Base-by-base conservation (phyloP, 2,797 vertebrate species). In the Urocyon cinereoargenteus region DNA sequence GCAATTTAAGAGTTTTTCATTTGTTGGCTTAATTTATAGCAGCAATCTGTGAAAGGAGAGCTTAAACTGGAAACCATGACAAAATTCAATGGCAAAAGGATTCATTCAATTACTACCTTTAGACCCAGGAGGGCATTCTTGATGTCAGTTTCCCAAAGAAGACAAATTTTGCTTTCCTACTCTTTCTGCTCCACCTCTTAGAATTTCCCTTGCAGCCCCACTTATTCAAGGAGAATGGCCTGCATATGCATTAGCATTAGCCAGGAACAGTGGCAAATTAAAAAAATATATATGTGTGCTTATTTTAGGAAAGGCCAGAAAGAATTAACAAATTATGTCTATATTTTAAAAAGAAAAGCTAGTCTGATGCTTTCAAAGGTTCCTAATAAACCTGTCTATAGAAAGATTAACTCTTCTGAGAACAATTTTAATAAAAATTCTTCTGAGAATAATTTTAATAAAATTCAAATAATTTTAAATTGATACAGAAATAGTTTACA, bases 61-160 rank as follows among this genome's bases (percentile, higher is more conserved):
- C 55, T 91, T 78, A 95, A 94, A 96, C 45, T 87, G 93, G 89
- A 97, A 97, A 97, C 28, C 75, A 86, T 94, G 93, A 96, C 95
- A 96, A 96, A 79, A 91, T 70, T 85, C 85, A 96, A 85, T 55
- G 31, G 51, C 85, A 49, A 55, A 93, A 95, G 36, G 61, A 96
- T 84, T 97, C 91, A 90, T 94, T 89, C 68, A 49, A 84, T 85
- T 97, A 81, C 81, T 78, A 94, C 75, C 89, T 95, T 96, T 31
- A 26, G 13, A 51, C 55, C 51, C 86, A 95, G 61, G n/a, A 78
- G 51, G 59, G 34, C 26, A 86, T 40, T 57, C 3, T 11, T 36
- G 61, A 72, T 18, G 45, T 66, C 90, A 49, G 66, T 79, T 95
- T 96, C 77, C 26, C 28, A 90, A 34, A 94, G 36, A 94, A 91